Conservation (phyloP, 2,113 vertebrate species). For the Globicephala melas region DNA sequence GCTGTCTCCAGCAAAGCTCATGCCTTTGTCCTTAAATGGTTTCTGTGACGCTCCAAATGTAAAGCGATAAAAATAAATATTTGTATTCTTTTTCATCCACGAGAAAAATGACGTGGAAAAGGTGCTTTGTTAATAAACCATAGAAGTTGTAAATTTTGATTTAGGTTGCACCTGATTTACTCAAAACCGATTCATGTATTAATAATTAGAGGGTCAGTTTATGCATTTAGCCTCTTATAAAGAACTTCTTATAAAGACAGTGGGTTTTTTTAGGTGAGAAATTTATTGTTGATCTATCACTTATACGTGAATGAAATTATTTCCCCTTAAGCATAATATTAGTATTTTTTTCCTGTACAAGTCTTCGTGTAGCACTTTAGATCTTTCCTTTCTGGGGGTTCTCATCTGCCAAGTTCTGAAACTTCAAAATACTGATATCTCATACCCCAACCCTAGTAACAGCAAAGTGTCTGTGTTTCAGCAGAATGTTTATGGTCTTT, state of each 20-base stretch:
- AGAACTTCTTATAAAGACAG: background rate
- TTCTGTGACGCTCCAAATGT: background rate
- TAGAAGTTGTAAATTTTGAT: background rate
- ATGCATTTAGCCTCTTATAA: background rate
- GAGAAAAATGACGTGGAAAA: background rate
- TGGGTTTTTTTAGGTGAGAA: background rate
- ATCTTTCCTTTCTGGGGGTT: background rate
- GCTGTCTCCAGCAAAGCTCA: background rate
- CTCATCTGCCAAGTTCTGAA: background rate
- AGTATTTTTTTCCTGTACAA: background rate
- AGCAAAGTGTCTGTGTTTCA: background rate
- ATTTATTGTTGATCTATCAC: background rate
- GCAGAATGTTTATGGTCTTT: background rate
- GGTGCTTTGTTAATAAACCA: background rate
- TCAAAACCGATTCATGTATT: background rate
- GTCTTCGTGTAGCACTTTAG: background rate
- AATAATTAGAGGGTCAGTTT: background rate
- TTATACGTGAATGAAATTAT: background rate
- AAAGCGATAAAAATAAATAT: background rate
- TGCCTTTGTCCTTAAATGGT: background rate
- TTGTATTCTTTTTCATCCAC: background rate
- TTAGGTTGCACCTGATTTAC: background rate
- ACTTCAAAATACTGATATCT: background rate
- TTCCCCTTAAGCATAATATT: background rate
- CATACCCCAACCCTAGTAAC: background rate